Percentiles rank a stretch among this genome's conserved stretches.
Conservation (phyloP, 2,113 vertebrate species). For the Podarcis raffonei region DNA sequence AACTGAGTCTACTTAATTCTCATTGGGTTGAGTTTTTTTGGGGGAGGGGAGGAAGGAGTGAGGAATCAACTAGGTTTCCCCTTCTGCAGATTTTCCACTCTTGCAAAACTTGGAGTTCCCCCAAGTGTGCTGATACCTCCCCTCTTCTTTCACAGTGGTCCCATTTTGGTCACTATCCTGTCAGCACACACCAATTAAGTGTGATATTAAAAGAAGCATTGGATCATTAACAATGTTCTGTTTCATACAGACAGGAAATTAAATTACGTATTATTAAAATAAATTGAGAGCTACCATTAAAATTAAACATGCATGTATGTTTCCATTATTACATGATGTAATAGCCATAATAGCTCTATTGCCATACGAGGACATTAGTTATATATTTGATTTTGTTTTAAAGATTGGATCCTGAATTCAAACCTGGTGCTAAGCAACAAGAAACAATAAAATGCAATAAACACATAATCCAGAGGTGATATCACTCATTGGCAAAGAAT, state of each 20-base stretch:
- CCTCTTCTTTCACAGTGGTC: neutral
- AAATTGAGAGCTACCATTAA: neutral
- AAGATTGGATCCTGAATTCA: neutral
- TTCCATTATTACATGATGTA: neutral
- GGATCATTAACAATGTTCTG: neutral
- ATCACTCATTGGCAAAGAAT: neutral
- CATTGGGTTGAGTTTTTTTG: too few species aligned
- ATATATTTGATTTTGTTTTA: neutral
- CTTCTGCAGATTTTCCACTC: too few species aligned
- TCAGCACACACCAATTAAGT: neutral
- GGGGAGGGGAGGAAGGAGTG: too few species aligned
- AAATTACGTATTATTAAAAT: neutral
- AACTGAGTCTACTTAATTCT: too few species aligned
- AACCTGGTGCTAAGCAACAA: neutral
- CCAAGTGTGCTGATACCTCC: neutral
- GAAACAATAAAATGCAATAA: neutral
- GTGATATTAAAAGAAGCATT: neutral
- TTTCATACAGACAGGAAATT: neutral
- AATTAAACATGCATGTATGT: too few species aligned
- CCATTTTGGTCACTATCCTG: neutral
- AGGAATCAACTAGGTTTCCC: too few species aligned
- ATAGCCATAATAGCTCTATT: neutral
- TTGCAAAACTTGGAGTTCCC: too few species aligned
- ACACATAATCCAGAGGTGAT: neutral
- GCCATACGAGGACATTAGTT: neutral